Evolutionary conservation across 2,888 invertebrate species (phyloP).

Genomic region (Tanypteryx hageni): DNA sequence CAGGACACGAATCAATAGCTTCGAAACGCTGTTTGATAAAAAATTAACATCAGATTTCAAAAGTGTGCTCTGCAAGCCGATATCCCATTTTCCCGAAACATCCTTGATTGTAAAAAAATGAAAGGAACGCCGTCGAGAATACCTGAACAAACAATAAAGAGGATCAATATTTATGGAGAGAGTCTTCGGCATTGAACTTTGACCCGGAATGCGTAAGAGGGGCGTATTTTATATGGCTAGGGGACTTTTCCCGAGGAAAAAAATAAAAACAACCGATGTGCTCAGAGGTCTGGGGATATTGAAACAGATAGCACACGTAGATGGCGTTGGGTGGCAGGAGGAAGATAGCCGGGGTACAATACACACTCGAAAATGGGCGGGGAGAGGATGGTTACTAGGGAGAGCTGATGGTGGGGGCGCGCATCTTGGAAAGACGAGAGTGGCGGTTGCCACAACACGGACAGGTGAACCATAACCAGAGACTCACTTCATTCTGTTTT

Average conservation of each 20-base stretch:
- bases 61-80: not conserved
- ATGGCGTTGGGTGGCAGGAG: conserved; percentile 16
- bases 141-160: conserved; percentile 62
- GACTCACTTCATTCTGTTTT: too few relatives aligned
- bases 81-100: not conserved
- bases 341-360: conserved; percentile 2
- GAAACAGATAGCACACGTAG: conserved; percentile 60
- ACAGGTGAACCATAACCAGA: too few relatives aligned
- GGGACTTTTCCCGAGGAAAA: not conserved
- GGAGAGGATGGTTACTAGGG: not conserved
- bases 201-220: conserved; percentile 60
- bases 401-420: too few relatives aligned
- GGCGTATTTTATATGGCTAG: conserved; percentile 39
- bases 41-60: not conserved
- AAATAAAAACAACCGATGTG: conserved; percentile 16
- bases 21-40: not conserved
- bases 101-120: not conserved
- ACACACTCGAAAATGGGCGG: not conserved
- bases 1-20: not conserved
- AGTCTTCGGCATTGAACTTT: conserved; percentile 52
- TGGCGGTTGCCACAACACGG: too few relatives aligned
- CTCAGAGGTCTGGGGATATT: conserved; percentile 37
- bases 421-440: too few relatives aligned
- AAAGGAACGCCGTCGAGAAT: conserved; percentile 37
- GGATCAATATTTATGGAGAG: conserved; percentile 52